Conservation (phyloP, 2,888 invertebrate genomes). For the Mimas tiliae region DNA sequence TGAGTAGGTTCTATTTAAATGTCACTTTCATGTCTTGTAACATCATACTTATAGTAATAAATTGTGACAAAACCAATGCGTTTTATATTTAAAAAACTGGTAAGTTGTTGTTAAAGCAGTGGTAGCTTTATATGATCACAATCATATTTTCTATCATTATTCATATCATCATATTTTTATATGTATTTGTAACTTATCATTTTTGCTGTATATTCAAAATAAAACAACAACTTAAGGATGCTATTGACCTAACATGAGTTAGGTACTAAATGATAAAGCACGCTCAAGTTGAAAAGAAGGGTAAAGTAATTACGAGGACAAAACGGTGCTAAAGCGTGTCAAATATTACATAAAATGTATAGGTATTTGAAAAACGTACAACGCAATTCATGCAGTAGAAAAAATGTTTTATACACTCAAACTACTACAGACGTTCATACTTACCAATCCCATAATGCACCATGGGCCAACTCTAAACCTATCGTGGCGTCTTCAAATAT, state of each 20-base stretch:
- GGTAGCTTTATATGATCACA: no score
- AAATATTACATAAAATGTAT: no score
- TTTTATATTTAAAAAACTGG: no score
- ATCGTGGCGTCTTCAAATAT: constrained; percentile 67
- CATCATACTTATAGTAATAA: no score
- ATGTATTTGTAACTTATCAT: no score
- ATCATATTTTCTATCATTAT: no score
- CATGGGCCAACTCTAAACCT: constrained; percentile 53
- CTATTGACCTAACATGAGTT: neutral
- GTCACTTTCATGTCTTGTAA: no score
- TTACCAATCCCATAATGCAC: constrained; percentile 12
- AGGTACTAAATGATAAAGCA: constrained; percentile 3
- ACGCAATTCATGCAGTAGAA: neutral
- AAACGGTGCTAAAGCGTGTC: neutral
- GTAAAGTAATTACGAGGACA: neutral
- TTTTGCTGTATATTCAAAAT: neutral
- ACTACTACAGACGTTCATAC: neutral
- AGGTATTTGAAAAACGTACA: neutral
- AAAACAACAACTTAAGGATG: neutral
- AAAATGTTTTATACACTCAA: neutral
- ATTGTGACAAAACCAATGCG: no score
- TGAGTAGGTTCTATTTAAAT: no score
- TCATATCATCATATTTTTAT: no score
- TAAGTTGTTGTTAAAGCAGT: no score
- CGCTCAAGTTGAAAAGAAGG: neutral